Base-by-base conservation (phyloP, 2,888 invertebrate species). In the Leucophenga montana region DNA sequence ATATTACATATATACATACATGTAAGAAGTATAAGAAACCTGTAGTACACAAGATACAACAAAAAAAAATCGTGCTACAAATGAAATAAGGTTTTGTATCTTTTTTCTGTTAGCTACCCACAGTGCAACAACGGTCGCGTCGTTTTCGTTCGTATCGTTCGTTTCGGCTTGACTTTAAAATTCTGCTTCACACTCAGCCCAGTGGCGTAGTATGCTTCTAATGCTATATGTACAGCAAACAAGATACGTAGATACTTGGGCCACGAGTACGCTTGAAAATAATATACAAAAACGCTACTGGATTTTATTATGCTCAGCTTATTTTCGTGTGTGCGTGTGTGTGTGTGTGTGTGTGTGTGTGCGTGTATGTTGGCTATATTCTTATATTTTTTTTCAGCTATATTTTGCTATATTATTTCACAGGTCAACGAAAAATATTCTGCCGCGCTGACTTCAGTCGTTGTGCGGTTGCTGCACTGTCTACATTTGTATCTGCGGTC, bases 391-490 rank as follows among this genome's bases (percentile, higher is more conserved):
- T 59, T 14, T 59, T 44, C 16, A 18, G 69, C 74, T 71, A 73
- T 72, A 71, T 74, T 39, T 73, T 76, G 75, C 74, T 80, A 39
- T 39, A 78, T 78, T 77, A 82, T 80, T 83, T 83, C 83, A 79
- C 82, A 83, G 83, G 82, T 83, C 80, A 83, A 73, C 78, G 77
- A 71, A 75, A 78, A 75, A 72, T 74, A 74, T 72, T 70, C 39
- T 62, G 72, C 33, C 70, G 72, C 74, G 74, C 70, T 74, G 76
- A 69, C 27, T 73, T 80, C 67, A 80, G 78, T 79, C 75, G 75
- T 67, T 68, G 73, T 77, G 73, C 78, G 54, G 72, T 56, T n/a
- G 61, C 59, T 50, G 46, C 57, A 68, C 14, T 57, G 31, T 53
- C 53, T 59, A 22, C 14, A n/a, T 13, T n/a, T 33, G 68, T 53